phyloP scores from a whole-genome alignment of 2,888 invertebrate species.

The Acronicta alni region DNA sequence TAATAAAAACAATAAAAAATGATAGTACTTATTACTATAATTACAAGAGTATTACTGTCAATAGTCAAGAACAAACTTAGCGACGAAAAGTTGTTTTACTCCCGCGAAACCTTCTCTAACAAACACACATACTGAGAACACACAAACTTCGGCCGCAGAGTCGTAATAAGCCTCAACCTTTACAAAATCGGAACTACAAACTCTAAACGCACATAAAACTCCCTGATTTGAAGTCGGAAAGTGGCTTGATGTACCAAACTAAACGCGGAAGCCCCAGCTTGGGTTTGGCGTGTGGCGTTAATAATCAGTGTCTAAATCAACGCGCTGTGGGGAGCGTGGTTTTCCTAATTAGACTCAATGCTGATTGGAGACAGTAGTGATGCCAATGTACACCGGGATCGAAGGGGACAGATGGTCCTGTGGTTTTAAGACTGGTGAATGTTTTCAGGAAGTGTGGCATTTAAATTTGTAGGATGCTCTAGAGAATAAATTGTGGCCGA shows the following conservation, averaged over 20 bases:
- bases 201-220: constrained; percentile 18
- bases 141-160: too few relatives aligned
- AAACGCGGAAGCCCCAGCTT: constrained; percentile 6
- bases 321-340: constrained; percentile 45
- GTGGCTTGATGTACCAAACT: constrained; percentile 22
- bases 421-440: background rate
- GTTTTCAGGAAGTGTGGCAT: background rate
- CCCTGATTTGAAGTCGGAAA: constrained; percentile 28
- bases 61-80: too few relatives aligned
- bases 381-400: constrained; percentile 31
- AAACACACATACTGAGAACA: too few relatives aligned
- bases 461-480: background rate
- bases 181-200: constrained; percentile 1
- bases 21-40: too few relatives aligned
- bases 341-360: constrained; percentile 49
- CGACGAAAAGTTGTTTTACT: too few relatives aligned
- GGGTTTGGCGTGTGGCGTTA: constrained; percentile 30
- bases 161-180: too few relatives aligned
- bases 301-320: constrained; percentile 53
- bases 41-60: too few relatives aligned
- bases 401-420: background rate
- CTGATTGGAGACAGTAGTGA: constrained; percentile 53
- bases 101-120: background rate
- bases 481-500: too few relatives aligned
- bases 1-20: too few relatives aligned